A percentile compares a stretch with the other conserved stretches of the same genome.
phyloP scores from a whole-genome alignment of 1,140 invertebrate species.

The Drosophila athabasca region DNA sequence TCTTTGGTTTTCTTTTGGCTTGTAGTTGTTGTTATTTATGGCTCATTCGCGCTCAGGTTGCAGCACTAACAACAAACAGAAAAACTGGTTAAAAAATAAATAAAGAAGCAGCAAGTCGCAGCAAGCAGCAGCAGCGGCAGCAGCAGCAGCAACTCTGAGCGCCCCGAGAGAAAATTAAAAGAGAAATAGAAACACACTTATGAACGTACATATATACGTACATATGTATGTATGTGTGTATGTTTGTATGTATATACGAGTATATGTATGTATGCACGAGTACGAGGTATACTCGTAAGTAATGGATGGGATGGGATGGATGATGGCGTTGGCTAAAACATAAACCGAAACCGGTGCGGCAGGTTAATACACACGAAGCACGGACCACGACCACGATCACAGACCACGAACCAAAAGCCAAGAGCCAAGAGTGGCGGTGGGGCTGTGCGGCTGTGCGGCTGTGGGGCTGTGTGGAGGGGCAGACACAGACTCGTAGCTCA shows the following conservation, averaged over 20 bases:
- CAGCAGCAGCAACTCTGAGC: slow-evolving; percentile 50
- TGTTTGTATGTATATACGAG: slow-evolving; percentile 13
- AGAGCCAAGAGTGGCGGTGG: background rate
- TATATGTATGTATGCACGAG: slow-evolving; percentile 20
- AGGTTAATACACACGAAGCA: slow-evolving; percentile 74
- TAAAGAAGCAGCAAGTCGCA: slow-evolving; percentile 78
- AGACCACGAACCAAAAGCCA: slow-evolving; percentile 5
- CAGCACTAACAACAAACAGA: slow-evolving; percentile 65
- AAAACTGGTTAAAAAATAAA: slow-evolving; percentile 82
- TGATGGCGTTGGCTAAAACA: slow-evolving; percentile 79
- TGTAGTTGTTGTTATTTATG: slow-evolving; percentile 73
- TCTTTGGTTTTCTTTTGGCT: slow-evolving; percentile 22
- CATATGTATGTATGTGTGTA: slow-evolving; percentile 2
- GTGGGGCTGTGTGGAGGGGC: background rate
- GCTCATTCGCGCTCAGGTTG: slow-evolving; percentile 82
- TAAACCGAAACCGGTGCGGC: slow-evolving; percentile 81
- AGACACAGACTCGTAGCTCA: slow-evolving; percentile 7
- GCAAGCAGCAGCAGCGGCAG: slow-evolving; percentile 30
- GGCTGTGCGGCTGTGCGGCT: background rate
- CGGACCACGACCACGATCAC: slow-evolving; percentile 12
- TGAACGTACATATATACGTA: too few species aligned
- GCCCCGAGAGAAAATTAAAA: slow-evolving; percentile 79
- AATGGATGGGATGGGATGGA: slow-evolving; percentile 65
- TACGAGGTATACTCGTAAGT: slow-evolving; percentile 54
- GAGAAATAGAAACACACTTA: slow-evolving; percentile 77